A percentile compares a stretch with the other conserved stretches of the same genome.
Evolutionary conservation across 2,113 vertebrate genomes (phyloP).

Genomic region (Nothocercus nigrocapillus): DNA sequence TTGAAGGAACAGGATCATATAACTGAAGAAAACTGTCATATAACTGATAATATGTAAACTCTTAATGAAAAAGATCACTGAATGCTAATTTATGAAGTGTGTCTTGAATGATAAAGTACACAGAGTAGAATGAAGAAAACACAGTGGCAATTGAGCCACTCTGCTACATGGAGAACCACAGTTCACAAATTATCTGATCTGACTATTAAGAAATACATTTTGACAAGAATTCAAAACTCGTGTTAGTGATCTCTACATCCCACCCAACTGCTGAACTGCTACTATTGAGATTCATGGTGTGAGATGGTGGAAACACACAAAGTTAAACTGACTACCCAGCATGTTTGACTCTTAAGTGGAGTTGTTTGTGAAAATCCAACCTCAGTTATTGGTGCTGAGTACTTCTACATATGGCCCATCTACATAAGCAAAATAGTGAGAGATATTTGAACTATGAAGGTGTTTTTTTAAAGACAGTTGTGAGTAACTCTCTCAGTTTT

Average conservation of each 20-base stretch:
- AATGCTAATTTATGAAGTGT: not conserved
- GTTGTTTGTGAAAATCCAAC: not conserved
- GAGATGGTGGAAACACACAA: not conserved
- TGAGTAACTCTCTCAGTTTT: not conserved
- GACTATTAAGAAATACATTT: not conserved
- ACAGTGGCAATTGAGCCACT: not conserved
- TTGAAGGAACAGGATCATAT: not conserved
- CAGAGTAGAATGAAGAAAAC: not conserved
- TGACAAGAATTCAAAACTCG: not conserved
- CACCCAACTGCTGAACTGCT: not conserved
- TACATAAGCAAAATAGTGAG: not conserved
- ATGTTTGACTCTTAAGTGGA: not conserved
- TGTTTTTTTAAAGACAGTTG: not conserved
- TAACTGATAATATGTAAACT: not conserved
- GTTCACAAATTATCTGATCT: not conserved
- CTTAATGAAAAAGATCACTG: not conserved
- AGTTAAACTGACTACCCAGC: not conserved
- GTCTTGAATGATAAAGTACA: not conserved
- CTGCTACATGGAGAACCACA: not conserved
- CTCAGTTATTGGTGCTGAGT: not conserved
- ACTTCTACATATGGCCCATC: not conserved
- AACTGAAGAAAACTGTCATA: not conserved
- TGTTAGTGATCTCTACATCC: not conserved
- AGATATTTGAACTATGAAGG: not conserved
- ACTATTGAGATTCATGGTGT: not conserved